Conservation (phyloP, 1,140 invertebrate species). For the Aricia agestis region DNA sequence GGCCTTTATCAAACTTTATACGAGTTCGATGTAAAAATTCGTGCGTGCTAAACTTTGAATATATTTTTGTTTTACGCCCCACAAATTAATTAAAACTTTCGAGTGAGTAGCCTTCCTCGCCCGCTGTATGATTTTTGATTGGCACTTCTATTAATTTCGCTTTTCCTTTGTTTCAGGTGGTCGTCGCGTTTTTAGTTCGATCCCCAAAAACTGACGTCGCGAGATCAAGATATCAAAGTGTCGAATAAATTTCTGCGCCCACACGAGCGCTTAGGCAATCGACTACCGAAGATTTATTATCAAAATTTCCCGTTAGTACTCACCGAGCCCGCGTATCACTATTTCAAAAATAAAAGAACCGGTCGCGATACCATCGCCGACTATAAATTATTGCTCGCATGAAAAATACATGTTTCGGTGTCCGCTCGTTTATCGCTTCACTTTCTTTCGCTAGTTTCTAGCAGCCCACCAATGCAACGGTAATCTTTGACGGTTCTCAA, state of each 20-base stretch:
- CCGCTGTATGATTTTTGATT: conserved; percentile 45
- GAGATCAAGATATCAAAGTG: conserved; percentile 70
- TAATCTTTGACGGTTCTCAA: neutral
- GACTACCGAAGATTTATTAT: conserved; percentile 72
- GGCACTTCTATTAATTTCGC: conserved; percentile 76
- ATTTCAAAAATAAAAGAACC: conserved; percentile 76
- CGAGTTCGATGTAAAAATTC: conserved; percentile 61
- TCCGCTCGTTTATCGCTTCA: conserved; percentile 71
- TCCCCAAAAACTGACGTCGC: conserved; percentile 44
- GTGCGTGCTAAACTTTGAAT: conserved; percentile 35
- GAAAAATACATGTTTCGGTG: conserved; percentile 71
- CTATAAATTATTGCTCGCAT: conserved; percentile 73
- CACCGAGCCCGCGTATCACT: conserved; percentile 72
- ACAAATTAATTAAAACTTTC: neutral
- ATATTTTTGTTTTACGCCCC: conserved; percentile 8
- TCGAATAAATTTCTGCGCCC: conserved; percentile 71
- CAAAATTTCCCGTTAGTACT: conserved; percentile 75
- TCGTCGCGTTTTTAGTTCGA: conserved; percentile 58
- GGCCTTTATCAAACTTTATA: conserved; percentile 73
- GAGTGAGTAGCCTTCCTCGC: neutral
- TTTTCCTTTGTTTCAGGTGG: conserved; percentile 77
- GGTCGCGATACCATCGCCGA: conserved; percentile 72
- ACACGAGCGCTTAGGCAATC: conserved; percentile 73
- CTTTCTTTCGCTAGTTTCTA: conserved; percentile 46
- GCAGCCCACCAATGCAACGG: neutral